Base-by-base conservation (phyloP, 1,140 invertebrate genomes). In the Panagrolaimus sp. region DNA sequence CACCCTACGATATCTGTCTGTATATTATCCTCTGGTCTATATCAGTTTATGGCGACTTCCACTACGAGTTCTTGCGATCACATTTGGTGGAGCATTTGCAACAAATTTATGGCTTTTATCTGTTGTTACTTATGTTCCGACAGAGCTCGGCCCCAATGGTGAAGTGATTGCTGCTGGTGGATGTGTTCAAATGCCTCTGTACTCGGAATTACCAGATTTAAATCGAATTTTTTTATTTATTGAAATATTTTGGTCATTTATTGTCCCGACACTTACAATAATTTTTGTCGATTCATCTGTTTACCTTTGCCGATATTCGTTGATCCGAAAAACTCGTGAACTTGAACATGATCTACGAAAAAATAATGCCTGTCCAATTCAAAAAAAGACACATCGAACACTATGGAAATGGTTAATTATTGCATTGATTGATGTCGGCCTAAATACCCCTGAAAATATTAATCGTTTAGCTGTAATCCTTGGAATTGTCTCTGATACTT, bases 391-490 rank as follows among this genome's bases (percentile, higher is more conserved):
- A n/a, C 25, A 27, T n/a, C 46, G 47, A 16, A 31, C 68, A 9
- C 38, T 75, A 9, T 77, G 74, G 74, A 53, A 67, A 57, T 75
- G 73, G 73, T 64, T 75, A 9, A 45, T 76, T n/a, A 73, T 75
- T 48, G 73, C 74, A 14, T 51, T 75, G 3, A 68, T 75, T 48
- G 77, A 76, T 61, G 74, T 75, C 16, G 63, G 42, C 0, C 75
- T 75, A 11, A 75, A 75, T 48, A 62, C 73, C 13, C 73, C 73
- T 0, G 73, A 75, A 62, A 75, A 75, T 45, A 57, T 75, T 16
- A 74, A 72, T 43, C 73, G 72, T n/a, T 45, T 74, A 0, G 45
- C 38, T 0, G 62, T 74, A 9, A 74, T 74, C 38, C 43, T 70
- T 5, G 72, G 67, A 16, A 5, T 74, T 20, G 46, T 74, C 20